Evolutionary conservation across 2,113 vertebrate species (phyloP).

Genomic region (Epinephelus fuscoguttatus): DNA sequence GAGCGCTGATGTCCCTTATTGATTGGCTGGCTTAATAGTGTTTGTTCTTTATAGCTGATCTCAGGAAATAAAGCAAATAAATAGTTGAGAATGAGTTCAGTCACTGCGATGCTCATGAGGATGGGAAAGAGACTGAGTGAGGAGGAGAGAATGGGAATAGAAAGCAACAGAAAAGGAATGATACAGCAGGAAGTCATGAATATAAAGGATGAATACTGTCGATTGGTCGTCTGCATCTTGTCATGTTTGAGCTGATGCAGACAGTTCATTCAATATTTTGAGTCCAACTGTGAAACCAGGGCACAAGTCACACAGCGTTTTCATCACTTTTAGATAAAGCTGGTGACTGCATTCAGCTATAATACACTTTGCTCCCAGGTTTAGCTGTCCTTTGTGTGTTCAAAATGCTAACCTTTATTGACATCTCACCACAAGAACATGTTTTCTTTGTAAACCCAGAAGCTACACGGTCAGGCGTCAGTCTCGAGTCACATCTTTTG

Average conservation of each 20-base stretch:
- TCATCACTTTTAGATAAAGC: constrained; percentile 14
- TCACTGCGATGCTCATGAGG: constrained; percentile 53
- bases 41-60: constrained; percentile 88
- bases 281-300: constrained; percentile 16
- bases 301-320: constrained; percentile 47
- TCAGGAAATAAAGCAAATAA: constrained; percentile 86
- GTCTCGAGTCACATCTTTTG: constrained; percentile 45
- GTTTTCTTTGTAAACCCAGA: constrained; percentile 53
- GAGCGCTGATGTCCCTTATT: constrained; percentile 84
- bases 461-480: constrained; percentile 60
- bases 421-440: constrained; percentile 50
- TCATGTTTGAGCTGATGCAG: neutral
- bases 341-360: neutral
- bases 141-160: constrained; percentile 29
- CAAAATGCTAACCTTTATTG: constrained; percentile 65
- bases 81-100: constrained; percentile 80
- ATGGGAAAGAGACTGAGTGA: constrained; percentile 53
- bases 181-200: constrained; percentile 38
- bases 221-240: neutral
- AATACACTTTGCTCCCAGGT: constrained; percentile 48
- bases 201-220: constrained; percentile 2
- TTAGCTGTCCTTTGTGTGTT: constrained; percentile 28
- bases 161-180: constrained; percentile 30
- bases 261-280: neutral
- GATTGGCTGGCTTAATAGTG: constrained; percentile 87